Conservation (phyloP, 1,140 invertebrate species). For the Drosophila repletoides region DNA sequence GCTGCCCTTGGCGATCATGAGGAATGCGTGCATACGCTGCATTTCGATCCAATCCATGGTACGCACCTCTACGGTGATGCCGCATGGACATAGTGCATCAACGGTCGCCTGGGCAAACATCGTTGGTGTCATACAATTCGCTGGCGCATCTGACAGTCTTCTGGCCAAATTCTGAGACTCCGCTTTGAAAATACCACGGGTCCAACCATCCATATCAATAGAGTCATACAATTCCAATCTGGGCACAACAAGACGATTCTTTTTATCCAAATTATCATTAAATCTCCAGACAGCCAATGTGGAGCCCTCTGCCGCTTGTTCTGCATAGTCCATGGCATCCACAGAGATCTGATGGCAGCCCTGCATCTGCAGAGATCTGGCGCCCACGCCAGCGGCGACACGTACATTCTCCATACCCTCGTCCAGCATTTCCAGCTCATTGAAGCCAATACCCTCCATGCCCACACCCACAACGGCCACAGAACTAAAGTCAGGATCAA, state of each 20-base stretch:
- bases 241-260: slow-evolving; percentile 82
- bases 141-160: slow-evolving; percentile 90
- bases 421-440: slow-evolving; percentile 87
- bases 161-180: slow-evolving; percentile 93
- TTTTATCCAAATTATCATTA: slow-evolving; percentile 85
- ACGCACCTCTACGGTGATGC: slow-evolving; percentile 86
- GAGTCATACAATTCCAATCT: slow-evolving; percentile 82
- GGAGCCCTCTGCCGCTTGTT: slow-evolving; percentile 89
- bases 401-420: slow-evolving; percentile 84
- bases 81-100: slow-evolving; percentile 83
- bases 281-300: slow-evolving; percentile 85
- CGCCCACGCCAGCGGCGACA: slow-evolving; percentile 84
- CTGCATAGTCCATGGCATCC: slow-evolving; percentile 87
- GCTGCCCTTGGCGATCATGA: slow-evolving; percentile 90
- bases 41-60: slow-evolving; percentile 88
- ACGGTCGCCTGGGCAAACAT: slow-evolving; percentile 87
- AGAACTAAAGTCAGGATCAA: slow-evolving; percentile 85
- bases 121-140: slow-evolving; percentile 93
- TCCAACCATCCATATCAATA: slow-evolving; percentile 85
- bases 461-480: slow-evolving; percentile 88
- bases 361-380: slow-evolving; percentile 84
- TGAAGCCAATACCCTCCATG: slow-evolving; percentile 85
- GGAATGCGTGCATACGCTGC: slow-evolving; percentile 89
- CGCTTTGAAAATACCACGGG: slow-evolving; percentile 87
- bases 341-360: slow-evolving; percentile 85